These are phyloP conservation scores for Brachionus asplanchnoidis DNA, from an alignment of 1,140 invertebrate species.

Conservation along the genomic window DNA sequence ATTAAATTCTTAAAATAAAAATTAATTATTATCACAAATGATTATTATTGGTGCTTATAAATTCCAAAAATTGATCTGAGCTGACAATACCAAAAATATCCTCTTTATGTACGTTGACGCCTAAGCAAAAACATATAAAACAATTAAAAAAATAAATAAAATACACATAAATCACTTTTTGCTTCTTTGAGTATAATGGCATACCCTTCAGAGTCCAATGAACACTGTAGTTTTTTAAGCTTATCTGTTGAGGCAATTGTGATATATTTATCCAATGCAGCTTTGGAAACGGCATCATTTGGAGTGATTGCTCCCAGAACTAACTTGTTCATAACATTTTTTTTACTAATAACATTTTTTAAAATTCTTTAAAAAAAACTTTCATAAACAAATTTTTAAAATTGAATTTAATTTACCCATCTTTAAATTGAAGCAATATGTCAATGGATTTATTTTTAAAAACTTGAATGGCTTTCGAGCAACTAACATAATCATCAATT, in stretches of 20 bases:
- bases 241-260: not conserved
- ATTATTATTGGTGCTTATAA: slow-evolving; percentile 13
- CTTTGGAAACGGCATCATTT: not conserved
- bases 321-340: slow-evolving; percentile 23
- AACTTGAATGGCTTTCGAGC: not conserved
- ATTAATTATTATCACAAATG: slow-evolving; percentile 12
- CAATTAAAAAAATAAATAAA: not conserved
- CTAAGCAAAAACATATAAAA: not conserved
- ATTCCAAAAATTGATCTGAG: slow-evolving; percentile 30
- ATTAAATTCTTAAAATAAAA: not conserved
- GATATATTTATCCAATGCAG: not conserved
- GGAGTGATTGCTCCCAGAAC: not conserved
- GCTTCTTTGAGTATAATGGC: not conserved
- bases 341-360: slow-evolving; percentile 31
- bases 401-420: not conserved
- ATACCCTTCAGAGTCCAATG: slow-evolving; percentile 24
- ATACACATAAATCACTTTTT: not conserved
- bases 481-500: slow-evolving; percentile 2
- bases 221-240: slow-evolving; percentile 31
- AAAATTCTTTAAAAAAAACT: not conserved
- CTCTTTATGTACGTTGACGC: not conserved
- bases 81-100: slow-evolving; percentile 29
- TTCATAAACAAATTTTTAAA: not conserved
- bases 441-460: slow-evolving; percentile 8
- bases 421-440: not conserved